Conservation (phyloP, 2,888 invertebrate genomes). For the Scaeva pyrastri region DNA sequence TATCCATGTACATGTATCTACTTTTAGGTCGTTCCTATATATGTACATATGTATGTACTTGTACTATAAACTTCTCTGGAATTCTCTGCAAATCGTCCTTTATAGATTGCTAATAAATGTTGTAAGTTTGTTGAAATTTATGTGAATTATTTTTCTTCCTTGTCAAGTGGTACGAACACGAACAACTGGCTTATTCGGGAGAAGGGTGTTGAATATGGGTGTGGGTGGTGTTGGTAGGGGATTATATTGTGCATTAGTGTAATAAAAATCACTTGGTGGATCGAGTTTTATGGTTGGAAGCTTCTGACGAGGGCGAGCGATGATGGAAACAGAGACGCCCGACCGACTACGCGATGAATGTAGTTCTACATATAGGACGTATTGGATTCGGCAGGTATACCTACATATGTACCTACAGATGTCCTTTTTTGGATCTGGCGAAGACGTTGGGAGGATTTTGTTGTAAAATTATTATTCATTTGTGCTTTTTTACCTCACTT, state of each 20-base stretch:
- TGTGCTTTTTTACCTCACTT: conserved; percentile 14
- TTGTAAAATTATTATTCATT: conserved; percentile 26
- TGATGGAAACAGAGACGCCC: conserved; percentile 1
- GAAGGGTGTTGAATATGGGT: background rate
- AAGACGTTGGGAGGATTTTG: background rate
- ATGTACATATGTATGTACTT: no score
- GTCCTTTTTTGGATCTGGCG: background rate
- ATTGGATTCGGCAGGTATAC: no score
- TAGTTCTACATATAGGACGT: background rate
- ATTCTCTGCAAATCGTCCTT: conserved; percentile 68
- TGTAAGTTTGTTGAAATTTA: conserved; percentile 75
- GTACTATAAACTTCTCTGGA: conserved; percentile 24
- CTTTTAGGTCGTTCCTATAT: conserved; percentile 13
- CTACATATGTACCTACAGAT: background rate
- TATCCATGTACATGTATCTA: conserved; percentile 55
- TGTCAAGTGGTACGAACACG: conserved; percentile 46
- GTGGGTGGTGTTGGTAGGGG: conserved; percentile 24
- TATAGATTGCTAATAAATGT: conserved; percentile 76
- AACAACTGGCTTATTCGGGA: background rate
- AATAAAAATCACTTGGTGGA: conserved; percentile 75
- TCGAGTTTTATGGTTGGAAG: conserved; percentile 64
- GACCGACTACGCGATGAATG: background rate
- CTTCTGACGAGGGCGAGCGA: conserved; percentile 62
- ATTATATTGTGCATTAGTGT: conserved; percentile 75
- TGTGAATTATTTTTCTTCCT: conserved; percentile 74